Evolutionary conservation across 2,797 vertebrate species (phyloP), one percentile per base, ranked within the genome.

Genomic region (Champsocephalus gunnari): DNA sequence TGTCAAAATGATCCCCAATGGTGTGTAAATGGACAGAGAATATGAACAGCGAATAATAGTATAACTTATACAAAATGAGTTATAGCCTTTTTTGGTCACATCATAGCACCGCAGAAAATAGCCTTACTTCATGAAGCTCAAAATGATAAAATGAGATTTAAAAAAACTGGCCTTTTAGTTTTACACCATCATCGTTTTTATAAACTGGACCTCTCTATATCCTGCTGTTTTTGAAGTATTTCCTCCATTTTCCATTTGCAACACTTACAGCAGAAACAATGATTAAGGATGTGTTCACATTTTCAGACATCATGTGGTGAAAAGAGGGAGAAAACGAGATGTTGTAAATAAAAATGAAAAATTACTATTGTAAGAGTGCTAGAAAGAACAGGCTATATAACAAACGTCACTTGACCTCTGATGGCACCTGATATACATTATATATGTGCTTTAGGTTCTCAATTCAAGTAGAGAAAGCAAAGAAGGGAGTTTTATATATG

Each of bases 1-100:
- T 49, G 56, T 74, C 45, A 81, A 55, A 71, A 64, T 19, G 54
- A 78, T 83, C 71, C 63, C 53, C 47, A 68, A 11, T 41, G 55
- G 28, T 21, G 43, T 65, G 49, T 17, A 44, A 65, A 61, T 75
- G n/a, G 28, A 74, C 12, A 38, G 17, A 0, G 4, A 66, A 16
- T 47, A 51, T n/a, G 50, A 48, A 38, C 34, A 38, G 2, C 9
- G 8, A 6, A 38, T 6, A 38, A 38, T 34, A 41, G 17, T 3
- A 59, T 24, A 3, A 51, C 13, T 44, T 71, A 38, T 21, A 19
- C 28, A 28, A 19, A 53, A 14, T 48, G n/a, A 43, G 59, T 14
- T 54, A 2, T 12, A 45, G 12, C 6, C 53, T 49, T 69, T 59
- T 70, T 67, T 62, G 55, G 44, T 68, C 51, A 62, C 53, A 71